These are phyloP conservation scores for Ephestia elutella DNA, from an alignment of 1,140 invertebrate species.

Conservation along the genomic window DNA sequence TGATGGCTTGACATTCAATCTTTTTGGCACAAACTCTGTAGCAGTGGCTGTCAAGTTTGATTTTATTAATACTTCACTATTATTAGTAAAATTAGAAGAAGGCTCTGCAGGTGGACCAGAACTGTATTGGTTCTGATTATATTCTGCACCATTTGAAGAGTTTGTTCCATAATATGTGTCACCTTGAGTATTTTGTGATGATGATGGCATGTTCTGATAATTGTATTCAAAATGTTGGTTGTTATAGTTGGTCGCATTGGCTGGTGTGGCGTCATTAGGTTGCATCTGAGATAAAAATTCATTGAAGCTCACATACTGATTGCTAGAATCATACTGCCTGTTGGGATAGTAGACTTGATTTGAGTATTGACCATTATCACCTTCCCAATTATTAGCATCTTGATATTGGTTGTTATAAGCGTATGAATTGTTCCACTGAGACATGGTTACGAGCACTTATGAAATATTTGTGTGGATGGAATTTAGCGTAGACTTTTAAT, in stretches of 20 bases:
- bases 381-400: slow-evolving; percentile 46
- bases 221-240: slow-evolving; percentile 51
- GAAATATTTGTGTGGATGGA: slow-evolving; percentile 33
- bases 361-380: slow-evolving; percentile 46
- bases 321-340: slow-evolving; percentile 42
- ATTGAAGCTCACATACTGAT: slow-evolving; percentile 64
- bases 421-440: slow-evolving; percentile 65
- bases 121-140: slow-evolving; percentile 39
- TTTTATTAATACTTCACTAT: slow-evolving; percentile 47
- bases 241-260: slow-evolving; percentile 34
- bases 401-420: slow-evolving; percentile 56
- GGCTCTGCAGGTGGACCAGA: slow-evolving; percentile 18
- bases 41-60: slow-evolving; percentile 68
- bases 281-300: slow-evolving; percentile 66
- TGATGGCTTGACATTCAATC: slow-evolving; percentile 28
- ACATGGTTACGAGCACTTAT: slow-evolving; percentile 52
- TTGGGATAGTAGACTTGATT: slow-evolving; percentile 54
- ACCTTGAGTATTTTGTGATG: slow-evolving; percentile 37
- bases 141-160: slow-evolving; percentile 38
- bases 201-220: slow-evolving; percentile 49
- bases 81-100: slow-evolving; percentile 27
- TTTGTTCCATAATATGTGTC: slow-evolving; percentile 42
- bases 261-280: slow-evolving; percentile 27
- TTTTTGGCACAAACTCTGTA: slow-evolving; percentile 69
- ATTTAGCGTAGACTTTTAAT: slow-evolving; percentile 8